These are phyloP conservation scores for Maniola jurtina DNA, from an alignment of 1,140 invertebrate genomes.

Conservation along the genomic window DNA sequence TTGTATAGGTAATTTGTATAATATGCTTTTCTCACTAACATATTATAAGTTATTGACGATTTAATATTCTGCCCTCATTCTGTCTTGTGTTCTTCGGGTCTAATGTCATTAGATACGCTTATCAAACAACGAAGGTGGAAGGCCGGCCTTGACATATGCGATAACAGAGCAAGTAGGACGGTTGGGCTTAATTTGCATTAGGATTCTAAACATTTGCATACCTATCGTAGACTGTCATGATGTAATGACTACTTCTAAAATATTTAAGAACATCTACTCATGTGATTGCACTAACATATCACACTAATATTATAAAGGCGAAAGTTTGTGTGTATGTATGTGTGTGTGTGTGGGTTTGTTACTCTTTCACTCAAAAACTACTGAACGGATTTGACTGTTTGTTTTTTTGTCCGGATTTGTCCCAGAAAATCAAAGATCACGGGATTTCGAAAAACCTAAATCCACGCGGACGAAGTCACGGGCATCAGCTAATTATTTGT, in stretches of 20 bases:
- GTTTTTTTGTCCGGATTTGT: too few relatives aligned
- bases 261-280: background rate
- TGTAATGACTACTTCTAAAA: background rate
- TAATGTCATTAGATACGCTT: conserved; percentile 11
- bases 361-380: too few relatives aligned
- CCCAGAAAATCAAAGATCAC: too few relatives aligned
- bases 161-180: conserved; percentile 12
- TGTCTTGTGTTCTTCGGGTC: conserved; percentile 1
- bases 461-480: background rate
- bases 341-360: too few relatives aligned
- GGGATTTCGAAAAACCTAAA: too few relatives aligned
- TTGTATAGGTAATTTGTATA: too few relatives aligned
- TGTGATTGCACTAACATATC: too few relatives aligned
- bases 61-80: background rate
- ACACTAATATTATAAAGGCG: too few relatives aligned
- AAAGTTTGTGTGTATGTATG: too few relatives aligned
- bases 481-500: too few relatives aligned
- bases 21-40: too few relatives aligned
- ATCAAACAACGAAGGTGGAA: conserved; percentile 5
- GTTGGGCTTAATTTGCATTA: conserved; percentile 5
- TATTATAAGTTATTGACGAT: background rate
- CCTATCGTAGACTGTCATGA: background rate
- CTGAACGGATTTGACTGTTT: too few relatives aligned
- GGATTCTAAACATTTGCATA: conserved; percentile 10
- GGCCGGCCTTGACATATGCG: conserved; percentile 13